Base-by-base conservation (phyloP, 2,888 invertebrate species). In the Ophraella communa region DNA sequence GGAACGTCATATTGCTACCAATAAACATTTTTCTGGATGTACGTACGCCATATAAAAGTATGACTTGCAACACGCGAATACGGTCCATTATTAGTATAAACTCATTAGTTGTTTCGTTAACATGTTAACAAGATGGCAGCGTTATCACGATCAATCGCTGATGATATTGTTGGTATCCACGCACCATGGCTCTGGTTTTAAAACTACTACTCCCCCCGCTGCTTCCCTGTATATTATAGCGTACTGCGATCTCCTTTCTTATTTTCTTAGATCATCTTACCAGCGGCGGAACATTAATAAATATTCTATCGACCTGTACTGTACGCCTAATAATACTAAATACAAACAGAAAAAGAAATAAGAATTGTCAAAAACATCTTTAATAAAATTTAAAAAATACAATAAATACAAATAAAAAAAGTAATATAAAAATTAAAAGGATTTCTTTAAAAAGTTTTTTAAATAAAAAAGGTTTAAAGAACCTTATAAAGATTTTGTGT, bases 71-170 rank as follows among this genome's bases (percentile, higher is more conserved):
- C 78, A 77, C 76, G 76, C 76, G 75, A 76, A 70, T 72, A 73
- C 73, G 71, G 73, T 76, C 79, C 78, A 78, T 79, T 79, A 79
- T 76, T 76, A 76, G 76, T 77, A 78, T 77, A 78, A 79, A 80
- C 79, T 81, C 80, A 81, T 81, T 81, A 81, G 80, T 78, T 79
- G 78, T 81, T 80, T 79, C 78, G 79, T 80, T 81, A 80, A 81
- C 80, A 80, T 80, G 80, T 80, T 81, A 80, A 81, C 80, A 80
- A 81, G 80, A 81, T 80, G 80, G 79, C 79, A 75, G 77, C 74
- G 77, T 79, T 80, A 80, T 80, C 79, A 74, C 77, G 78, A 77
- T 74, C 78, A 76, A 79, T 79, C 79, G 73, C 71, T 76, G 76
- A 78, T 77, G 78, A 78, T 79, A 79, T 78, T 79, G 77, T 77